Evolutionary conservation across 2,888 invertebrate species (phyloP).

Genomic region (Tetranychus truncatus): DNA sequence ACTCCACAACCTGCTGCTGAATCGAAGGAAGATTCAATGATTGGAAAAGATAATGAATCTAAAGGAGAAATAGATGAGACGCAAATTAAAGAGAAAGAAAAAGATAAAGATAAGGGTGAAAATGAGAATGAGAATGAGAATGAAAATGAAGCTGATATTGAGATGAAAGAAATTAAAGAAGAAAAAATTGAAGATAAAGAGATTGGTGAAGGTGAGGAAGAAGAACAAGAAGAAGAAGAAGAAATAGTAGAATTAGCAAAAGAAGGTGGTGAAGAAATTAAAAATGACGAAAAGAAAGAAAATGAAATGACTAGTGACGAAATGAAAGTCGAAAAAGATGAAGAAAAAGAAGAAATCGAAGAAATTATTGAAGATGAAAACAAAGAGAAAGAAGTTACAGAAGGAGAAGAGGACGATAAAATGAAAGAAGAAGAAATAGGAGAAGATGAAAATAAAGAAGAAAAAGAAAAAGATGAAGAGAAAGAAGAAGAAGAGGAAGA

Average conservation of each 20-base stretch:
- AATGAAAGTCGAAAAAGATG: constrained; percentile 13
- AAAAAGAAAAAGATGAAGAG: constrained; percentile 2
- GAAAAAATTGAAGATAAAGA: constrained; percentile 21
- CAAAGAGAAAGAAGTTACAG: neutral
- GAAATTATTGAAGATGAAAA: neutral
- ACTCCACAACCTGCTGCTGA: constrained; percentile 22
- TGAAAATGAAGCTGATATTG: neutral
- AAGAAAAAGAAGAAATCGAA: constrained; percentile 14
- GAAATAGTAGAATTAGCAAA: constrained; percentile 25
- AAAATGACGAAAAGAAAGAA: constrained; percentile 15
- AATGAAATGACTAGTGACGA: constrained; percentile 7
- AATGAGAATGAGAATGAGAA: neutral
- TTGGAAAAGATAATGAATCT: no score
- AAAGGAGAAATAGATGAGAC: no score
- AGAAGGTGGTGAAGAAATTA: neutral
- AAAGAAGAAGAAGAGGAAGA: neutral
- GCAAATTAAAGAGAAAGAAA: neutral
- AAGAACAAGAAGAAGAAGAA: constrained; percentile 17
- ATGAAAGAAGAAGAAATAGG: constrained; percentile 29
- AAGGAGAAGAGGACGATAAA: constrained; percentile 21
- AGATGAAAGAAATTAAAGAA: constrained; percentile 24
- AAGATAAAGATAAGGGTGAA: neutral
- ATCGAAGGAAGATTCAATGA: no score
- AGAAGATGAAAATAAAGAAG: constrained; percentile 23
- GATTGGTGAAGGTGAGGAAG: constrained; percentile 16